These are phyloP conservation scores for Simalia tracyae DNA, from an alignment of 2,797 vertebrate genomes.

Conservation along the genomic window DNA sequence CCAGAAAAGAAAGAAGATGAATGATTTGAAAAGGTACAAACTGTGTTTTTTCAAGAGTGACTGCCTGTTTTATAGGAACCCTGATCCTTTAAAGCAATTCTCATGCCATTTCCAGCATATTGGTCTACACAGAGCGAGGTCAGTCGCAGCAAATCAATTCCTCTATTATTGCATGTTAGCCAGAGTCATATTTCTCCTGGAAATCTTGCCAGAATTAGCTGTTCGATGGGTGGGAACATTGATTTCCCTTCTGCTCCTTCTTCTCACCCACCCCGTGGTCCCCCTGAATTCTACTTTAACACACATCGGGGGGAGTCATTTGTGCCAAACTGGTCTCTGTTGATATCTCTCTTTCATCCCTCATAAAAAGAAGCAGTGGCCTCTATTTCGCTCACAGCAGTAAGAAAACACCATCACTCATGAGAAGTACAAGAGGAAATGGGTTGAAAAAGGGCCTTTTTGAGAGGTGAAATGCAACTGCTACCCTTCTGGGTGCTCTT, in stretches of 20 bases:
- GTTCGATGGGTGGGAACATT: slow-evolving; percentile 51
- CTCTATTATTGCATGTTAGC: slow-evolving; percentile 60
- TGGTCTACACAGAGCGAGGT: slow-evolving; percentile 51
- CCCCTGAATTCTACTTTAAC: slow-evolving; percentile 33
- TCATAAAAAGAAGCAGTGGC: slow-evolving; percentile 42
- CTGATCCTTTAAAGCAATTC: slow-evolving; percentile 43
- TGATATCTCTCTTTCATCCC: background rate
- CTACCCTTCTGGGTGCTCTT: background rate
- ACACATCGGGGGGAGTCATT: background rate
- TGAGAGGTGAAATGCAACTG: slow-evolving; percentile 25
- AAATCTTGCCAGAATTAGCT: slow-evolving; percentile 59
- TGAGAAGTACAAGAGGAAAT: slow-evolving; percentile 1
- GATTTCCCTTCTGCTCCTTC: slow-evolving; percentile 43
- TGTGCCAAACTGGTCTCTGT: slow-evolving; percentile 35
- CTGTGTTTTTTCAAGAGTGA: slow-evolving; percentile 9
- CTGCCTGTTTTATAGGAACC: slow-evolving; percentile 32
- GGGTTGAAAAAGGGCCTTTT: slow-evolving; percentile 31
- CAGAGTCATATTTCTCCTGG: slow-evolving; percentile 46
- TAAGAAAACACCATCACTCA: slow-evolving; percentile 33
- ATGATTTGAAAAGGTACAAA: background rate
- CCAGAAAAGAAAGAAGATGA: background rate
- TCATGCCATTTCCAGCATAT: slow-evolving; percentile 42
- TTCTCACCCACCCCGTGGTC: slow-evolving; percentile 16
- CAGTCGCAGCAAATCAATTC: slow-evolving; percentile 58
- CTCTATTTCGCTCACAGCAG: slow-evolving; percentile 38